A percentile compares a stretch with the other conserved stretches of the same genome.
Conservation (phyloP, 2,888 invertebrate species). For the Drosophila anomalata region DNA sequence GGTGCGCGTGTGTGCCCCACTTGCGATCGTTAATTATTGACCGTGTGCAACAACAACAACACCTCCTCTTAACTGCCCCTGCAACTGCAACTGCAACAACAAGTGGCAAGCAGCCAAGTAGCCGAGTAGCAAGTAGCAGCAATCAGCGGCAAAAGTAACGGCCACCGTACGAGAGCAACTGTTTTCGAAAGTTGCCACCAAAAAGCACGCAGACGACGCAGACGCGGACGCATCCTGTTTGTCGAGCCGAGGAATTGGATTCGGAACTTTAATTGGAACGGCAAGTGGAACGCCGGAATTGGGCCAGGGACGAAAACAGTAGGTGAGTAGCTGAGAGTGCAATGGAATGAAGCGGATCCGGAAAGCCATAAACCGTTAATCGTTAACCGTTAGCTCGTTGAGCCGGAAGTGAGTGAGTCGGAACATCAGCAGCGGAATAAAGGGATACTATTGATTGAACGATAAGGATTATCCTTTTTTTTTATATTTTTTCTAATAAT, state of each 20-base stretch:
- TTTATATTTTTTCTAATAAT: neutral
- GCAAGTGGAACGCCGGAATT: constrained; percentile 48
- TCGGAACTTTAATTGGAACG: constrained; percentile 26
- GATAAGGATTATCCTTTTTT: neutral
- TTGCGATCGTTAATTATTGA: constrained; percentile 54
- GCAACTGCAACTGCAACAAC: constrained; percentile 11
- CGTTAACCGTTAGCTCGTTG: neutral
- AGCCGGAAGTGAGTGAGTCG: neutral
- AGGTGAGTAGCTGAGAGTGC: constrained; percentile 18
- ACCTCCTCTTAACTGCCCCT: constrained; percentile 32
- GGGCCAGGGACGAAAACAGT: constrained; percentile 28
- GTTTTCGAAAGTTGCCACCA: constrained; percentile 63
- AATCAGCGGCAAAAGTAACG: constrained; percentile 21
- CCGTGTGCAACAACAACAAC: constrained; percentile 56
- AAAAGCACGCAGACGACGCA: constrained; percentile 15
- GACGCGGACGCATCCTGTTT: constrained; percentile 64
- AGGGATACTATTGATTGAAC: neutral
- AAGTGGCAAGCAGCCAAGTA: constrained; percentile 9
- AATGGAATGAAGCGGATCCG: neutral
- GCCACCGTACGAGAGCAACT: constrained; percentile 28
- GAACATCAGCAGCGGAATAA: neutral
- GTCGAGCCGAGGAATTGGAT: constrained; percentile 37
- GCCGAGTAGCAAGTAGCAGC: constrained; percentile 20
- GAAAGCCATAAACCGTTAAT: neutral
- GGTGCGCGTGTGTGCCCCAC: constrained; percentile 35